A percentile compares a stretch with the other conserved stretches of the same genome.
Conservation (phyloP, 2,113 vertebrate genomes). For the Melospiza georgiana region DNA sequence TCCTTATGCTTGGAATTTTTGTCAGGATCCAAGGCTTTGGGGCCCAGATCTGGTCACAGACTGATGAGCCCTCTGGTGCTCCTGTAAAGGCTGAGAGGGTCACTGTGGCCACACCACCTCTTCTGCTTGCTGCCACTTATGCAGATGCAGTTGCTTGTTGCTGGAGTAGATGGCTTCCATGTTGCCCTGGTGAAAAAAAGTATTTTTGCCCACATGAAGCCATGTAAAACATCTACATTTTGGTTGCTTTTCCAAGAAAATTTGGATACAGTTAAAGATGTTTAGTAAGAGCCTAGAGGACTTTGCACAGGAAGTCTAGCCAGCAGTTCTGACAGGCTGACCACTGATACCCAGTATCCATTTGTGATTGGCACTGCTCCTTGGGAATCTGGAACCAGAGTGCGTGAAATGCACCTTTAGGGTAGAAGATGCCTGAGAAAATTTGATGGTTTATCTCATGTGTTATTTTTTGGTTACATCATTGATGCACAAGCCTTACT, state of each 20-base stretch:
- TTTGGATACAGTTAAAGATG: not conserved
- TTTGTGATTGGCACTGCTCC: not conserved
- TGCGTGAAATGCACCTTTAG: not conserved
- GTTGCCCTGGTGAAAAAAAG: not conserved
- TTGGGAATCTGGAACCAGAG: not conserved
- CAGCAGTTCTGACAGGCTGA: not conserved
- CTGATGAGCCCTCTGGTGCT: not conserved
- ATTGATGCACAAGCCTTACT: not conserved
- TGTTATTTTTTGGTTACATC: not conserved
- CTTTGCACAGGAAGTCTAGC: not conserved
- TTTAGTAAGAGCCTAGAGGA: not conserved
- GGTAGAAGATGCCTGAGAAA: not conserved
- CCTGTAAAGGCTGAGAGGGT: not conserved
- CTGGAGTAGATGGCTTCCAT: not conserved
- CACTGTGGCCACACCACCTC: rapidly evolving
- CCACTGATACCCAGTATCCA: rapidly evolving
- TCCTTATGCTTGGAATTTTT: not conserved
- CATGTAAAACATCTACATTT: not conserved
- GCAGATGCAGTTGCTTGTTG: not conserved
- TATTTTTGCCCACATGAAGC: not conserved
- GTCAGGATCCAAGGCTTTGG: not conserved
- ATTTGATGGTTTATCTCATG: not conserved
- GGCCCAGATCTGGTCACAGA: not conserved
- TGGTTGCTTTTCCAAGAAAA: not conserved
- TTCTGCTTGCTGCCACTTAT: not conserved